Evolutionary conservation across 2,113 vertebrate genomes (phyloP).

Genomic region (Stigmatopora argus): DNA sequence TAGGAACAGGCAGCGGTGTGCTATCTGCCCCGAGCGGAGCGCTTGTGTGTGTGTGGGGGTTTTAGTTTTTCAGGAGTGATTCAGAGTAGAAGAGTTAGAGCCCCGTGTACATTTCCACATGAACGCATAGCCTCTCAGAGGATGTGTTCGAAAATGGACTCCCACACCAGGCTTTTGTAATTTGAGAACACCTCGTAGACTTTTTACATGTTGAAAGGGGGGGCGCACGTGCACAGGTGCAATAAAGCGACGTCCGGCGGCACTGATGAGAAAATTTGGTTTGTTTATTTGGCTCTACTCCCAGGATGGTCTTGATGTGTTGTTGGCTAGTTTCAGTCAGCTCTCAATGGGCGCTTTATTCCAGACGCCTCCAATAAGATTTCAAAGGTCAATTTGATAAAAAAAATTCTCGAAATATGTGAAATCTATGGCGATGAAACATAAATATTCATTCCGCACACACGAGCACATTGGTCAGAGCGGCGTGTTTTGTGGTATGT

Average conservation of each 20-base stretch:
- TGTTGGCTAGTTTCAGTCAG: neutral
- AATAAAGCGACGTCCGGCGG: conserved; percentile 11
- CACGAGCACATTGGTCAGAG: neutral
- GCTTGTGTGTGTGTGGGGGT: conserved; percentile 53
- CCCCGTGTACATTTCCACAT: conserved; percentile 55
- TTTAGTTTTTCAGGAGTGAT: conserved; percentile 56
- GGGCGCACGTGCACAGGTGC: conserved; percentile 32
- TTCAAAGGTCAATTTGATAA: too few relatives aligned
- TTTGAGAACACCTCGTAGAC: conserved; percentile 13
- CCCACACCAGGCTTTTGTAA: conserved; percentile 72
- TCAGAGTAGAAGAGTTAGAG: conserved; percentile 64
- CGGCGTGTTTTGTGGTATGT: conserved; percentile 43
- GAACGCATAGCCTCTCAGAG: conserved; percentile 59
- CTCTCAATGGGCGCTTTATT: neutral
- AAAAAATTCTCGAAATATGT: too few relatives aligned
- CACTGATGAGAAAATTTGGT: neutral
- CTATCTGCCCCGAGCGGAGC: neutral
- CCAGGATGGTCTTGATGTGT: conserved; percentile 4
- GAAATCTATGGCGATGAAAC: too few relatives aligned
- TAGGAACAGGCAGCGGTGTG: conserved; percentile 1
- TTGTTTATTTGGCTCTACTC: neutral
- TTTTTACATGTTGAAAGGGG: neutral
- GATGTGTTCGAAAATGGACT: conserved; percentile 71
- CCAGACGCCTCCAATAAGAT: too few relatives aligned
- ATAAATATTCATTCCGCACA: too few relatives aligned